These are phyloP conservation scores for Pelodiscus sinensis DNA, from an alignment of 2,113 vertebrate genomes.

Conservation along the genomic window DNA sequence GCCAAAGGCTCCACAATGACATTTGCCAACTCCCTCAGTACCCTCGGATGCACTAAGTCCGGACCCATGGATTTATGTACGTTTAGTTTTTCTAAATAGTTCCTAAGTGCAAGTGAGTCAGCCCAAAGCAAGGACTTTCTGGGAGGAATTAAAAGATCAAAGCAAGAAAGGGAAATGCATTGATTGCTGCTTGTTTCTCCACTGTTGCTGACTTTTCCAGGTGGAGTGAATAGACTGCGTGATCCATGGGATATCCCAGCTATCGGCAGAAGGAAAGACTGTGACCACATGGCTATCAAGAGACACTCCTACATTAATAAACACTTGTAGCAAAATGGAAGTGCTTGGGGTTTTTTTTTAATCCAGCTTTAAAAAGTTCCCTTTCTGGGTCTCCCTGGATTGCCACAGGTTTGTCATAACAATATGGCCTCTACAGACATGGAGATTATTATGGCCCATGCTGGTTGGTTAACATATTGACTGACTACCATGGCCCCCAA, in stretches of 20 bases:
- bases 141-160: not conserved
- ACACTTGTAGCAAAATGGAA: not conserved
- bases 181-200: not conserved
- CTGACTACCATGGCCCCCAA: not conserved
- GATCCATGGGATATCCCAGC: not conserved
- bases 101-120: no score
- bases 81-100: no score
- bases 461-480: not conserved
- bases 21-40: no score
- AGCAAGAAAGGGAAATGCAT: not conserved
- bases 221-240: not conserved
- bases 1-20: no score
- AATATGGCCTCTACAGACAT: not conserved
- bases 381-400: not conserved
- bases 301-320: not conserved
- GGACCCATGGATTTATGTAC: no score
- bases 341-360: not conserved
- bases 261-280: not conserved
- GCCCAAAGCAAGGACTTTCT: not conserved
- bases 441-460: not conserved
- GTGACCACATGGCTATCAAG: not conserved
- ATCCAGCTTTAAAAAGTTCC: not conserved
- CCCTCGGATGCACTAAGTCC: no score
- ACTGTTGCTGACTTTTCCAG: not conserved
- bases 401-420: not conserved